Percentiles rank a stretch among this genome's conserved stretches.
These are phyloP conservation scores for Phenganax marumi DNA, from an alignment of 92 coral and sea anemone genomes.

Conservation along the genomic window DNA sequence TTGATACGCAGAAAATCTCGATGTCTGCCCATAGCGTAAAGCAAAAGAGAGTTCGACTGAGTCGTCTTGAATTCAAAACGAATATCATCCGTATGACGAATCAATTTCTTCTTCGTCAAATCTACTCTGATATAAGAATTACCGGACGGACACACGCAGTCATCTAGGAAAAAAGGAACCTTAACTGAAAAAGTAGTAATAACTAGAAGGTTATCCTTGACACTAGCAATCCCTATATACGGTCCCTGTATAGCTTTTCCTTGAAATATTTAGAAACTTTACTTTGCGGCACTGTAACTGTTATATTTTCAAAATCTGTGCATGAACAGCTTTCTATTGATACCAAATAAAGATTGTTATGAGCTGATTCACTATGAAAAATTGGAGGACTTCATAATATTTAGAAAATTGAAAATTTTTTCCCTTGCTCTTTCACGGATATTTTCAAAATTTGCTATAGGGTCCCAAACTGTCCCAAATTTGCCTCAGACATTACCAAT, in stretches of 20 bases:
- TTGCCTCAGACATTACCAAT: background rate
- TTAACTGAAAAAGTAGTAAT: background rate
- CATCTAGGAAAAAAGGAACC: slow-evolving; percentile 4
- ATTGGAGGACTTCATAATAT: no score
- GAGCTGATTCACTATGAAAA: no score
- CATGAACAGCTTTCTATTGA: no score
- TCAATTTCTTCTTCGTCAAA: slow-evolving; percentile 10
- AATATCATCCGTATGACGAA: slow-evolving; percentile 38
- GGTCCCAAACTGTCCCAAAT: no score
- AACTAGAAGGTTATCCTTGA: no score
- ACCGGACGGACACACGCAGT: slow-evolving; percentile 40
- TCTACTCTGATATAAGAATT: slow-evolving; percentile 25
- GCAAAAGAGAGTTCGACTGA: slow-evolving; percentile 17
- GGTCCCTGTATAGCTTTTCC: no score
- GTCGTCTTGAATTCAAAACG: slow-evolving; percentile 32
- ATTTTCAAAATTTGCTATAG: background rate
- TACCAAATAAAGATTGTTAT: no score
- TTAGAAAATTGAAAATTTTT: background rate
- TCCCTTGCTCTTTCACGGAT: no score
- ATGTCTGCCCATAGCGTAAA: slow-evolving; percentile 42
- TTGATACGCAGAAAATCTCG: slow-evolving; percentile 34
- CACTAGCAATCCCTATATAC: no score
- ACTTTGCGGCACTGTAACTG: no score
- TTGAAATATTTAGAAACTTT: no score
- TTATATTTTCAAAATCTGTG: no score